phyloP scores from a whole-genome alignment of 2,888 invertebrate genomes.

The Tholera decimalis region DNA sequence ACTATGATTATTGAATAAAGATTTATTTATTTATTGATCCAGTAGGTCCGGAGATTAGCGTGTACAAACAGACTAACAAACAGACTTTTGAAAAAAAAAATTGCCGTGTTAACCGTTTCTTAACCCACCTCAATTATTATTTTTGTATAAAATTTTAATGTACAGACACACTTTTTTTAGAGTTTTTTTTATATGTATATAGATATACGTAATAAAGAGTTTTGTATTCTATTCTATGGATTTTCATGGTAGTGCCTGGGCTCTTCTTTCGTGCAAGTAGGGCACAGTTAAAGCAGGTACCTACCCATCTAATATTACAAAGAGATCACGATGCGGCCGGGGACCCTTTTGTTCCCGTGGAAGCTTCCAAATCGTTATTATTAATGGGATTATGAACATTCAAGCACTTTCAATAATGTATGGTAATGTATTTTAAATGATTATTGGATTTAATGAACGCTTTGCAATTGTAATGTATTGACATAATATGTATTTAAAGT shows the following conservation, averaged over 20 bases:
- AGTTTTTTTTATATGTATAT: too few species aligned
- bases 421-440: constrained; percentile 4
- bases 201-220: too few species aligned
- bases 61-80: too few species aligned
- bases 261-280: not conserved
- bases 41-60: too few species aligned
- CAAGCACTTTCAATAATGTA: constrained; percentile 8
- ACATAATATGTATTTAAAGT: not conserved
- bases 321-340: not conserved
- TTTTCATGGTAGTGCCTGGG: not conserved
- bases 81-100: too few species aligned
- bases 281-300: constrained; percentile 3
- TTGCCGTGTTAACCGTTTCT: too few species aligned
- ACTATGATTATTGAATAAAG: too few species aligned
- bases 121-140: too few species aligned
- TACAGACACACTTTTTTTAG: too few species aligned
- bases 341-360: constrained; percentile 16
- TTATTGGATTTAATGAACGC: not conserved
- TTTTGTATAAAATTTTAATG: too few species aligned
- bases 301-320: not conserved
- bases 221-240: too few species aligned
- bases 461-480: not conserved
- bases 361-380: constrained; percentile 27
- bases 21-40: too few species aligned
- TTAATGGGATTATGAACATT: constrained; percentile 25